phyloP scores from a whole-genome alignment of 92 coral and sea anemone species.

The Pocillopora grandis region DNA sequence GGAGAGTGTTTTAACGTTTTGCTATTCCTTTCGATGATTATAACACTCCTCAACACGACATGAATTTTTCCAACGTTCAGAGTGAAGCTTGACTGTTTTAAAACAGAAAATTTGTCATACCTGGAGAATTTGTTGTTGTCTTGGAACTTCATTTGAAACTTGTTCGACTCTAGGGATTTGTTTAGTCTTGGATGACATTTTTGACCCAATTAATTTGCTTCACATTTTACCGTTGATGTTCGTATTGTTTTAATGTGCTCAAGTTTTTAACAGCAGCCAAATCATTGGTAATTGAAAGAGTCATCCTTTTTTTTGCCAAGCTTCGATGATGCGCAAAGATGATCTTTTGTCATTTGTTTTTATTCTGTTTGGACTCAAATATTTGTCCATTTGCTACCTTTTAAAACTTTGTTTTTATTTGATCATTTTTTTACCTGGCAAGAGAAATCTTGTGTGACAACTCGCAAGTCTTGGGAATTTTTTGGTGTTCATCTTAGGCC shows the following conservation, averaged over 20 bases:
- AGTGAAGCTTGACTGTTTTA: background rate
- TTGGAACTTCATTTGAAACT: background rate
- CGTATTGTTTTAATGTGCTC: no score
- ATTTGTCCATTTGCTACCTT: background rate
- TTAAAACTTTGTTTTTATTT: background rate
- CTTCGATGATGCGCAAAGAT: no score
- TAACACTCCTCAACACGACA: background rate
- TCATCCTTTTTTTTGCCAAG: background rate
- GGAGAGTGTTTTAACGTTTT: background rate
- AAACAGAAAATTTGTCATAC: slow-evolving; percentile 1
- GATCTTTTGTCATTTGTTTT: background rate
- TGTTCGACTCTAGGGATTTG: no score
- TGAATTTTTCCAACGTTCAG: background rate
- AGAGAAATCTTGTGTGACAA: background rate
- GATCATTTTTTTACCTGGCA: background rate
- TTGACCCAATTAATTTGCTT: background rate
- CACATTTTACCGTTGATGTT: background rate
- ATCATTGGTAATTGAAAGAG: background rate
- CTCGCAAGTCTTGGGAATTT: background rate
- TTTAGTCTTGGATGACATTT: background rate
- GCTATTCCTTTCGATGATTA: no score
- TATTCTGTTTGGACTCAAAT: slow-evolving; percentile 9
- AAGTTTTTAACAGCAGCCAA: no score
- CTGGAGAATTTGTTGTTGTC: slow-evolving; percentile 12
- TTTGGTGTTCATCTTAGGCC: background rate